phyloP scores from a whole-genome alignment of 2,888 invertebrate species.

The Phaonia tiefii region DNA sequence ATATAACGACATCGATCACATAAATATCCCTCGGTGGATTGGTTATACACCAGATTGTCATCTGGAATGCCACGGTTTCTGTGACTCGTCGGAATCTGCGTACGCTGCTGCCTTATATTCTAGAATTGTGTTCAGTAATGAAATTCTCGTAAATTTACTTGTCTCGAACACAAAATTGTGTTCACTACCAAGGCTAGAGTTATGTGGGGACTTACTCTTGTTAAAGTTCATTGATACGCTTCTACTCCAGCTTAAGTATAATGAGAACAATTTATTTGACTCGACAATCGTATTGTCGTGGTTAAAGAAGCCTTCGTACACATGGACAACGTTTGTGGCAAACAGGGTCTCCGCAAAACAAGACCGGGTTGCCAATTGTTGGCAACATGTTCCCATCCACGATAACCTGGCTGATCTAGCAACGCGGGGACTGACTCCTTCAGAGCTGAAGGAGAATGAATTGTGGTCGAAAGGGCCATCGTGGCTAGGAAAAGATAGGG shows the following conservation, averaged over 20 bases:
- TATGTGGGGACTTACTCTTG: constrained; percentile 4
- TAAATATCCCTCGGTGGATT: constrained; percentile 26
- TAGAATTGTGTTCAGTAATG: not conserved
- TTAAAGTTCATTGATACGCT: too few relatives aligned
- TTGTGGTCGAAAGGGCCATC: constrained; percentile 17
- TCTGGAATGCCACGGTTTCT: not conserved
- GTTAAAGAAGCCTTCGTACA: constrained; percentile 18
- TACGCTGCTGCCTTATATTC: not conserved
- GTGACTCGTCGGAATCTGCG: not conserved
- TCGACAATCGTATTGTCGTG: constrained; percentile 38
- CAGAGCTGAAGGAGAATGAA: not conserved
- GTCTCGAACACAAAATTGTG: not conserved
- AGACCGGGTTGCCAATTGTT: not conserved
- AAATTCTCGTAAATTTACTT: not conserved
- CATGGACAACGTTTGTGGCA: constrained; percentile 33
- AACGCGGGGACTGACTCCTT: too few relatives aligned
- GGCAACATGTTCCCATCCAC: not conserved
- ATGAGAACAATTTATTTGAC: too few relatives aligned
- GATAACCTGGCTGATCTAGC: constrained; percentile 12
- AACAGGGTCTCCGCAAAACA: constrained; percentile 24
- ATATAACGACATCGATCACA: not conserved
- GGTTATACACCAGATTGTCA: not conserved
- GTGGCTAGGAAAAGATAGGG: too few relatives aligned
- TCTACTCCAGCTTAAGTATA: too few relatives aligned
- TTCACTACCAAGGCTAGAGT: constrained; percentile 3